Percentiles rank a stretch among this genome's conserved stretches.
phyloP scores from a whole-genome alignment of 2,113 vertebrate species.

The Thomomys bottae region DNA sequence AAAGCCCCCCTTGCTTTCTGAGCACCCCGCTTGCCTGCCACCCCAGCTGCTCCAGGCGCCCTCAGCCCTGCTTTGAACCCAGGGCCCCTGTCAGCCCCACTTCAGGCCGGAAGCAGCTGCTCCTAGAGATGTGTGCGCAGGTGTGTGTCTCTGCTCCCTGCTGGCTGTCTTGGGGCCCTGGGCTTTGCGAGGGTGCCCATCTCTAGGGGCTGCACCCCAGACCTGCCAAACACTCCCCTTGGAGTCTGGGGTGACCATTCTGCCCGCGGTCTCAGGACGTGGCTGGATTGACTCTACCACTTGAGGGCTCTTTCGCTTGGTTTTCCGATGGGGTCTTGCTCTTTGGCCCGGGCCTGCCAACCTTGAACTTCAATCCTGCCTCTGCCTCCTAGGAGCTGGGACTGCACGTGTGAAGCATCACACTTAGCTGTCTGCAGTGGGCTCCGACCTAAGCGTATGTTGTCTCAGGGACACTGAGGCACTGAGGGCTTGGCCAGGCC shows the following conservation, averaged over 20 bases:
- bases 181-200: too few species aligned
- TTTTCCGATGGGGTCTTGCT: background rate
- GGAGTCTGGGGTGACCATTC: too few species aligned
- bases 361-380: background rate
- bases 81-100: too few species aligned
- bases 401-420: background rate
- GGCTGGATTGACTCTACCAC: too few species aligned
- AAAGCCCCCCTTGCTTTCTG: background rate
- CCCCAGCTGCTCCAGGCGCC: slow-evolving; percentile 23
- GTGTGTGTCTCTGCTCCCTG: background rate
- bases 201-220: too few species aligned
- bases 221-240: background rate
- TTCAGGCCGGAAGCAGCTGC: background rate
- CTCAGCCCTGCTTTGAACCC: slow-evolving; percentile 55
- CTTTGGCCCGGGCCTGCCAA: background rate
- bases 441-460: background rate
- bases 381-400: background rate
- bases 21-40: background rate
- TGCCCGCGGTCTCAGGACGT: background rate
- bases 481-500: background rate
- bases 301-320: background rate
- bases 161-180: background rate
- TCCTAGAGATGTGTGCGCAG: background rate
- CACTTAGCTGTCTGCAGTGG: background rate
- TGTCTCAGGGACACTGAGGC: background rate